phyloP scores from a whole-genome alignment of 2,797 vertebrate species.

The Tapirus indicus region DNA sequence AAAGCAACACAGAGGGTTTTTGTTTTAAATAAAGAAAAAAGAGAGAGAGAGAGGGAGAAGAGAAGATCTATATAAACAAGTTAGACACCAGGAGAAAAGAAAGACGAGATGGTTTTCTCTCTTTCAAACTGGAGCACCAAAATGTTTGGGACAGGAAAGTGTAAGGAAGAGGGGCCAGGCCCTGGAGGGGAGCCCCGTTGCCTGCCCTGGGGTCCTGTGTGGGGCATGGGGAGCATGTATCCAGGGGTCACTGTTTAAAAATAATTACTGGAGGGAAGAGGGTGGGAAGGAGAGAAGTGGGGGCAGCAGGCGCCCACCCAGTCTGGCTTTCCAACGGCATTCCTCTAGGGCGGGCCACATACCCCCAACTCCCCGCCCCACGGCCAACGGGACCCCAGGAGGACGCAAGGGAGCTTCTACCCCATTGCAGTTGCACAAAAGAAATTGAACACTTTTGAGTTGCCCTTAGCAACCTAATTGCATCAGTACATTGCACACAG shows the following conservation, averaged over 20 bases:
- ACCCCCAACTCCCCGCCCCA: slow-evolving; percentile 89
- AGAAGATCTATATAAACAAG: slow-evolving; percentile 91
- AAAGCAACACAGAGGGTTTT: slow-evolving; percentile 99
- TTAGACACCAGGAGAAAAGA: slow-evolving; percentile 85
- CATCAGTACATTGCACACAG: slow-evolving; percentile 99
- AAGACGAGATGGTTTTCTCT: slow-evolving; percentile 53
- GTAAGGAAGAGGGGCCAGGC: background rate
- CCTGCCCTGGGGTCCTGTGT: background rate
- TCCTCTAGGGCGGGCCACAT: slow-evolving; percentile 83
- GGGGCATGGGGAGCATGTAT: slow-evolving; percentile 18
- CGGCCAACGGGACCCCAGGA: slow-evolving; percentile 93
- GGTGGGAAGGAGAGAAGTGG: slow-evolving; percentile 69
- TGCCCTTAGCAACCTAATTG: slow-evolving; percentile 99
- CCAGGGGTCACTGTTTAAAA: slow-evolving; percentile 82
- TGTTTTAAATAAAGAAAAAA: slow-evolving; percentile 99
- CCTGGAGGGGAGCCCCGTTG: background rate
- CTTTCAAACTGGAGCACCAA: slow-evolving; percentile 73
- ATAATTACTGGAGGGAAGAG: slow-evolving; percentile 79
- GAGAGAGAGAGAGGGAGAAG: slow-evolving; percentile 89
- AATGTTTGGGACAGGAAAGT: slow-evolving; percentile 80
- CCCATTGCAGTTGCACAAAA: slow-evolving; percentile 98
- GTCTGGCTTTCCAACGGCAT: slow-evolving; percentile 81
- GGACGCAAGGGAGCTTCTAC: slow-evolving; percentile 95
- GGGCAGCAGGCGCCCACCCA: slow-evolving; percentile 81
- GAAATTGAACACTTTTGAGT: slow-evolving; percentile 99